A percentile compares a stretch with the other conserved stretches of the same genome.
phyloP scores from a whole-genome alignment of 2,888 invertebrate species.

The Polydesmus complanatus region DNA sequence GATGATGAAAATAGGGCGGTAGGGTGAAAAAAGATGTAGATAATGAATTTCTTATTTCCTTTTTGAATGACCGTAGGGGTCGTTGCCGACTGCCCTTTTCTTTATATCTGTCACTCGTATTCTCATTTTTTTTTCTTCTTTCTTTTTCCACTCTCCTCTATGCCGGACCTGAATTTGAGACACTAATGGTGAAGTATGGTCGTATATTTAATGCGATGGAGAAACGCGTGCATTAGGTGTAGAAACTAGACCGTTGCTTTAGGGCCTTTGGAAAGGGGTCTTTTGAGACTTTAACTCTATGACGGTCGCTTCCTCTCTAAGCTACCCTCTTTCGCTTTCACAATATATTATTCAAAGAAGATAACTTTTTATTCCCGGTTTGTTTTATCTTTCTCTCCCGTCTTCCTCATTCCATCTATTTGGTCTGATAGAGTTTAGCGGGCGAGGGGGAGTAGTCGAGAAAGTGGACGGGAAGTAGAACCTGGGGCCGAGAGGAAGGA shows the following conservation, averaged over 20 bases:
- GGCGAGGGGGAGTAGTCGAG: neutral
- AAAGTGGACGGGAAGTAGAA: too few relatives aligned
- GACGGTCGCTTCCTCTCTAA: neutral
- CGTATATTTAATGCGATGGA: neutral
- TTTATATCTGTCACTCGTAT: neutral
- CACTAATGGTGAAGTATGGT: neutral
- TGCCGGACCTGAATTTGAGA: too few relatives aligned
- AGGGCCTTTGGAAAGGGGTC: neutral
- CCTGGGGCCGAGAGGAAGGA: too few relatives aligned
- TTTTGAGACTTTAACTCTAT: too few relatives aligned
- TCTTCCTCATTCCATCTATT: too few relatives aligned
- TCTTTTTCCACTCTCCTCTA: too few relatives aligned
- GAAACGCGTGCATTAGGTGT: neutral
- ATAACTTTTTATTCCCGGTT: neutral
- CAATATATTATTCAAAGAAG: neutral
- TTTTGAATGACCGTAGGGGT: neutral
- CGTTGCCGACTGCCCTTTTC: neutral
- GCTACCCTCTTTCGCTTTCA: neutral
- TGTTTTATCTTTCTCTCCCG: neutral
- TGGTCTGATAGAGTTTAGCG: neutral
- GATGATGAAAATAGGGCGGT: neutral
- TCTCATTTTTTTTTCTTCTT: neutral
- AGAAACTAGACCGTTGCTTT: neutral
- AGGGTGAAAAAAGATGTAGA: neutral
- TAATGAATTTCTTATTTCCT: neutral